Base-by-base conservation (phyloP, 2,797 vertebrate species). In the Melanotaenia pygmaea region DNA sequence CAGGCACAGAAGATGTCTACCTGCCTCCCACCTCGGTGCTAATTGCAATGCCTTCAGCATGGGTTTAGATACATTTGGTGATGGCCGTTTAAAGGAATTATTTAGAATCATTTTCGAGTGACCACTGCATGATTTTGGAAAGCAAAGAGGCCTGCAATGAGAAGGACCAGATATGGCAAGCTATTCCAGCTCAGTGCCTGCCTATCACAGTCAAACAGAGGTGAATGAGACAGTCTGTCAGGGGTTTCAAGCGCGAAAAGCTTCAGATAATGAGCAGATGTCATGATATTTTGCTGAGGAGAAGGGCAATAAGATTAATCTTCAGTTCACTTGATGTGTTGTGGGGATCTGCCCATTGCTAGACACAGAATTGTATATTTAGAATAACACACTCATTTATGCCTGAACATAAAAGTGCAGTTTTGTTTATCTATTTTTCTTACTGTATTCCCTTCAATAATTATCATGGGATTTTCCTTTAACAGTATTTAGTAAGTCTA, bases 1-100 rank as follows among this genome's bases (percentile, higher is more conserved):
- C 91, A 86, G 89, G 88, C 64, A 68, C 70, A 28, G 37, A 64
- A 74, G 82, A 72, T 60, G 78, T 80, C 86, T 69, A 79, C 78
- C 79, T 79, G 81, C 90, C 92, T 89, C 91, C 93, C 76, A 89
- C 89, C 91, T 86, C 91, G 88, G 92, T 88, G 89, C 92, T 95
- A 94, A 95, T 95, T 95, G 93, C 91, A 89, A 74, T 57, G 61
- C 82, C 86, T 88, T 86, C 82, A 47, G 67, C 67, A n/a, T 45
- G 66, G 54, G 14, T 51, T 18, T 50, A 54, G 35, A 20, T 10
- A 59, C 62, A 64, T 74, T 64, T 38, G 65, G 64, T 62, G 81
- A 75, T 76, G 79, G 60, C 74, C 78, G 70, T 80, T 86, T 85
- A 77, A 78, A 79, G 70, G 53, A 59, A 4, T 53, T 70, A 75